These are phyloP conservation scores for Magallana ariakensis DNA, from an alignment of 1,140 invertebrate species.

Conservation along the genomic window DNA sequence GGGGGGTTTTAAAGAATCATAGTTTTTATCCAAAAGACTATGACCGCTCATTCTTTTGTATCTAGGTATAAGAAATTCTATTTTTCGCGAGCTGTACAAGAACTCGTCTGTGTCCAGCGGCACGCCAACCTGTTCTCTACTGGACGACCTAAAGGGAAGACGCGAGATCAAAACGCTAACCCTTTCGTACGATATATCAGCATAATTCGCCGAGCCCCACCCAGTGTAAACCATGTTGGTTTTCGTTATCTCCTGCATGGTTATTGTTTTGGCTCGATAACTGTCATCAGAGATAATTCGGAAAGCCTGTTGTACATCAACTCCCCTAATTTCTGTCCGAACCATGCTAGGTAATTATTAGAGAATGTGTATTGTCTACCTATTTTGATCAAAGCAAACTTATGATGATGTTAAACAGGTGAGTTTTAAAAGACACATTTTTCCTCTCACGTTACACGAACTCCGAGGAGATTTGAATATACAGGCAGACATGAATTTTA, in stretches of 20 bases:
- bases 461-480: too few species aligned
- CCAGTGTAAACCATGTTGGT: neutral
- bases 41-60: too few species aligned
- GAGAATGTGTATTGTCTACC: conserved; percentile 15
- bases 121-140: neutral
- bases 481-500: too few species aligned
- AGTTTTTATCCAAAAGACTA: too few species aligned
- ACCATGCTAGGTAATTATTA: neutral
- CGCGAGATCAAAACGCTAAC: neutral
- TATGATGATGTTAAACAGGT: too few species aligned
- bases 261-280: conserved; percentile 9
- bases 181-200: conserved; percentile 25
- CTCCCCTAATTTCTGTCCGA: neutral
- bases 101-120: too few species aligned
- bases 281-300: conserved; percentile 30
- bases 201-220: neutral
- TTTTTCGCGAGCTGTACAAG: too few species aligned
- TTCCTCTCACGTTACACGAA: too few species aligned
- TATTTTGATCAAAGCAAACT: neutral
- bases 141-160: neutral
- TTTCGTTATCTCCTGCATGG: neutral
- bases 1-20: too few species aligned
- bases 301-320: conserved; percentile 15
- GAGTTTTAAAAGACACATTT: too few species aligned
- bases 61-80: too few species aligned